These are phyloP conservation scores for Moxostoma hubbsi DNA, from an alignment of 2,797 vertebrate genomes.

Conservation along the genomic window DNA sequence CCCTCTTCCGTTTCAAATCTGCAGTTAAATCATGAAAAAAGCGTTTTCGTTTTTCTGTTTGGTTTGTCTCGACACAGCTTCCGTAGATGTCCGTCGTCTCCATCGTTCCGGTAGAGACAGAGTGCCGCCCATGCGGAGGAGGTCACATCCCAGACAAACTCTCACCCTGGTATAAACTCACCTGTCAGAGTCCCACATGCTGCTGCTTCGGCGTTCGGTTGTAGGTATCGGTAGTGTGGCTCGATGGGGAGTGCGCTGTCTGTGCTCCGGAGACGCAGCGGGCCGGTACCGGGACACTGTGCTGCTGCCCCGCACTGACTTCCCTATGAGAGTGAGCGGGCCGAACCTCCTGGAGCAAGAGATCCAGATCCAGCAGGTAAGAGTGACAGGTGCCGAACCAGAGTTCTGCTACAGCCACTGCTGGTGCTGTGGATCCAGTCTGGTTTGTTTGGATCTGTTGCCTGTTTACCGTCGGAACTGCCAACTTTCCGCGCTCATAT, in stretches of 20 bases:
- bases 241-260: constrained; percentile 64
- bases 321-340: constrained; percentile 86
- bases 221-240: constrained; percentile 59
- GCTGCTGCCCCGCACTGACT: constrained; percentile 85
- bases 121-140: not conserved
- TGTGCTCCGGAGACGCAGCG: constrained; percentile 57
- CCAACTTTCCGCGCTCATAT: too few species aligned
- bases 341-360: constrained; percentile 85
- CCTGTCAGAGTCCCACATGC: constrained; percentile 66
- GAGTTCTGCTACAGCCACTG: not conserved
- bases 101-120: constrained; percentile 68
- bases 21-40: not conserved
- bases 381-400: not conserved
- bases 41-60: constrained; percentile 19
- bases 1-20: constrained; percentile 1
- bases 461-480: too few species aligned
- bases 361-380: constrained; percentile 87
- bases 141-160: constrained; percentile 45
- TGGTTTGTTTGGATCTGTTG: not conserved
- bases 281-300: constrained; percentile 83
- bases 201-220: constrained; percentile 70
- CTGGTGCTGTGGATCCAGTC: not conserved
- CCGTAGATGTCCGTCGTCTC: constrained; percentile 65
- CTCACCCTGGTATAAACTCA: constrained; percentile 2
- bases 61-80: constrained; percentile 3